Percentiles rank a stretch among this genome's conserved stretches.
phyloP scores from a whole-genome alignment of 2,113 vertebrate species.

The Baryphthengus martii region DNA sequence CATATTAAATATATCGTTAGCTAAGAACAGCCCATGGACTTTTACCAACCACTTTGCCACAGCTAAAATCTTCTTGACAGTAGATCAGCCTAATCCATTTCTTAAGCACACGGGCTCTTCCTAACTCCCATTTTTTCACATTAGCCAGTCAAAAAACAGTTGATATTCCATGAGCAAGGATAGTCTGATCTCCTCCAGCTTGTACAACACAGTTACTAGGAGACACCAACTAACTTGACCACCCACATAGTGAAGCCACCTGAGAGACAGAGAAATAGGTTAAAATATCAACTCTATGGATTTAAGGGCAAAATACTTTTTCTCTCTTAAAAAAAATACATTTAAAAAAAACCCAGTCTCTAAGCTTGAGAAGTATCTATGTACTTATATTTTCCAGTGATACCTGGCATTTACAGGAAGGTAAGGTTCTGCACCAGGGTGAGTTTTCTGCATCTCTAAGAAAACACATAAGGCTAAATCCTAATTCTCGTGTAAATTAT shows the following conservation, averaged over 20 bases:
- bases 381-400: background rate
- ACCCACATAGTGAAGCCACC: background rate
- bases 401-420: background rate
- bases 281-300: background rate
- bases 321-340: background rate
- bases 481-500: background rate
- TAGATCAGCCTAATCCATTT: background rate
- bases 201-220: background rate
- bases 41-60: background rate
- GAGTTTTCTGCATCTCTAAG: background rate
- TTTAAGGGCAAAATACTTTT: background rate
- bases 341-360: background rate
- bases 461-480: background rate
- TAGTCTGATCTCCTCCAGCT: fast-evolving
- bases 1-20: background rate
- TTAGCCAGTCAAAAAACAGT: background rate
- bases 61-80: background rate
- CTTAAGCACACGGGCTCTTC: fast-evolving
- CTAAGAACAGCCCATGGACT: background rate
- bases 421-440: background rate
- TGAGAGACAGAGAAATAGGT: background rate
- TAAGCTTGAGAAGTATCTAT: background rate
- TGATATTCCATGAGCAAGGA: background rate
- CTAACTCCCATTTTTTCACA: fast-evolving
- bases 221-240: background rate